Evolutionary conservation across 2,888 invertebrate species (phyloP).

Genomic region (Serripes groenlandicus): DNA sequence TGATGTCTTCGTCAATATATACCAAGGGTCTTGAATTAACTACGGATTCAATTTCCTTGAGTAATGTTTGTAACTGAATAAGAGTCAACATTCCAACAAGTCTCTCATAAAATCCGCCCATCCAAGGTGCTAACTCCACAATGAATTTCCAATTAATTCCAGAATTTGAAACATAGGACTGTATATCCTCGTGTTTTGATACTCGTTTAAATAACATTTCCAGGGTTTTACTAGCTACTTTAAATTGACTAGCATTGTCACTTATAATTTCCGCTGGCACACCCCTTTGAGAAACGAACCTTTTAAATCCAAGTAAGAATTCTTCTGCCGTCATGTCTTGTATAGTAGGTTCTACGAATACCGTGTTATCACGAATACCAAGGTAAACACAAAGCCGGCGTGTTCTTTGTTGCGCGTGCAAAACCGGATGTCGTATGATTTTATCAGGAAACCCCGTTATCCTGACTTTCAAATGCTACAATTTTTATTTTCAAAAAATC

Average conservation of each 20-base stretch:
- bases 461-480: too few species aligned
- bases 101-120: constrained; percentile 49
- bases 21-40: constrained; percentile 46
- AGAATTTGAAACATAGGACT: constrained; percentile 7
- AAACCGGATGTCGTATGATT: too few species aligned
- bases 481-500: too few species aligned
- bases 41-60: constrained; percentile 34
- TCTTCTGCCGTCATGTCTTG: constrained; percentile 30
- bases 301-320: constrained; percentile 22
- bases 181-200: neutral
- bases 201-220: neutral
- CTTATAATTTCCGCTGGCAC: constrained; percentile 18
- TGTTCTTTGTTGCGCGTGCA: too few species aligned
- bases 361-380: too few species aligned
- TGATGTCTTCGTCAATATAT: constrained; percentile 43
- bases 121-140: constrained; percentile 35
- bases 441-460: too few species aligned
- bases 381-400: too few species aligned
- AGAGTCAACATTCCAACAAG: constrained; percentile 30
- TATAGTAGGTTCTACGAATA: too few species aligned
- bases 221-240: constrained; percentile 10
- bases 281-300: constrained; percentile 32
- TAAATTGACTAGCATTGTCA: constrained; percentile 41
- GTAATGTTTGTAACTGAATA: constrained; percentile 35
- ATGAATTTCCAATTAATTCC: constrained; percentile 38